Evolutionary conservation across 1,140 invertebrate species (phyloP).

Genomic region (Aphidius gifuensis): DNA sequence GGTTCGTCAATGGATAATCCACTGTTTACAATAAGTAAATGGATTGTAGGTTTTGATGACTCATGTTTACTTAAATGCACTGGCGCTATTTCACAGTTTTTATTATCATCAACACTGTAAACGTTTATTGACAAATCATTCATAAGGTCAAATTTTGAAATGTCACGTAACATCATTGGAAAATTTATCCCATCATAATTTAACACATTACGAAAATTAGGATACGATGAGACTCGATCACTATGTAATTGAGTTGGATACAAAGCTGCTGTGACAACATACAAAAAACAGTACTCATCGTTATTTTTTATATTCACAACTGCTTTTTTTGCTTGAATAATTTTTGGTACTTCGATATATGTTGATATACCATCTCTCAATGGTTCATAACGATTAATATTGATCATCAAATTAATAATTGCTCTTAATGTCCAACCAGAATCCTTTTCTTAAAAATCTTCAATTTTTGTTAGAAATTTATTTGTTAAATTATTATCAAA

Average conservation of each 20-base stretch:
- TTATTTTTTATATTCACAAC: too few relatives aligned
- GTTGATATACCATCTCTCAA: slow-evolving; percentile 20
- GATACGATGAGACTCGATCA: neutral
- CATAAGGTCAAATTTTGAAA: slow-evolving; percentile 26
- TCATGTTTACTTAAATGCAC: too few relatives aligned
- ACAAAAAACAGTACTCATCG: too few relatives aligned
- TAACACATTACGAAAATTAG: neutral
- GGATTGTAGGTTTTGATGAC: too few relatives aligned
- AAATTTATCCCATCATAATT: slow-evolving; percentile 25
- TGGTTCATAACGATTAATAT: slow-evolving; percentile 27
- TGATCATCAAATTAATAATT: slow-evolving; percentile 27
- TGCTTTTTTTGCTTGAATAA: slow-evolving; percentile 25
- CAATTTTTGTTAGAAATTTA: slow-evolving; percentile 19
- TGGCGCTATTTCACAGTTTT: too few relatives aligned
- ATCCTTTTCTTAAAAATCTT: slow-evolving; percentile 24
- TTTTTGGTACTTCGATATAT: slow-evolving; percentile 21
- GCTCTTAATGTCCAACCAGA: slow-evolving; percentile 27
- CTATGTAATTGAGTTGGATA: slow-evolving; percentile 11
- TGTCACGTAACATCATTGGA: slow-evolving; percentile 21
- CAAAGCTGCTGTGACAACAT: slow-evolving; percentile 5
- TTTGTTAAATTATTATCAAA: slow-evolving; percentile 12
- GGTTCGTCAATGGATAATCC: too few relatives aligned
- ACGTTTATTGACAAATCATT: slow-evolving; percentile 12
- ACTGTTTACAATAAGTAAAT: too few relatives aligned
- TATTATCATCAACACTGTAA: too few relatives aligned